Conservation (phyloP, 2,113 vertebrate genomes). For the Mystacornis crossleyi region DNA sequence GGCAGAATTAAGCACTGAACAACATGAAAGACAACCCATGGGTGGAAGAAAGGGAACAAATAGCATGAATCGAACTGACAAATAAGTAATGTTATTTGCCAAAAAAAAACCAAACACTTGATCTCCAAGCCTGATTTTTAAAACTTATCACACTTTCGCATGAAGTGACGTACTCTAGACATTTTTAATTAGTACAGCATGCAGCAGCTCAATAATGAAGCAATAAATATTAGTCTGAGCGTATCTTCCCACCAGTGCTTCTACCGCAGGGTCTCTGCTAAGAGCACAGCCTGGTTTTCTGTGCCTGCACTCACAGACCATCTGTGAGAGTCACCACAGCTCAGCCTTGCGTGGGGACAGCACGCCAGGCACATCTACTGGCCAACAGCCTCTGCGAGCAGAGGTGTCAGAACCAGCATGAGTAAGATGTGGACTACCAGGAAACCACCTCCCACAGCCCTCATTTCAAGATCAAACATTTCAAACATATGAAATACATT, state of each 20-base stretch:
- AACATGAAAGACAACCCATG: neutral
- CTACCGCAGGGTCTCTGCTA: neutral
- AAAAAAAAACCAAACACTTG: neutral
- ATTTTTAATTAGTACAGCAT: neutral
- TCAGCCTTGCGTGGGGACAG: neutral
- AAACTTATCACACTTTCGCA: neutral
- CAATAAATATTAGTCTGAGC: neutral
- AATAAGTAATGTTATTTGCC: neutral
- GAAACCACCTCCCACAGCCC: constrained; percentile 22
- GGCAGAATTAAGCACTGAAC: neutral
- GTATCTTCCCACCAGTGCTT: neutral
- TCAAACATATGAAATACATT: neutral
- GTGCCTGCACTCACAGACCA: neutral
- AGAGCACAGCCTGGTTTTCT: neutral
- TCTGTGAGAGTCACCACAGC: neutral
- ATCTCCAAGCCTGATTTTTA: neutral
- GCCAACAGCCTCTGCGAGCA: neutral
- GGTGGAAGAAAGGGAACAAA: neutral
- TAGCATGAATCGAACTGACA: neutral
- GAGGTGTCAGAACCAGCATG: neutral
- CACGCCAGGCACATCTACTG: neutral
- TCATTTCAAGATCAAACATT: neutral
- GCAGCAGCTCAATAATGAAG: neutral
- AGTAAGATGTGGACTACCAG: constrained; percentile 1
- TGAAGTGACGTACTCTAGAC: neutral